Base-by-base conservation (phyloP, 2,888 invertebrate species). In the Nasonovia ribisnigri region DNA sequence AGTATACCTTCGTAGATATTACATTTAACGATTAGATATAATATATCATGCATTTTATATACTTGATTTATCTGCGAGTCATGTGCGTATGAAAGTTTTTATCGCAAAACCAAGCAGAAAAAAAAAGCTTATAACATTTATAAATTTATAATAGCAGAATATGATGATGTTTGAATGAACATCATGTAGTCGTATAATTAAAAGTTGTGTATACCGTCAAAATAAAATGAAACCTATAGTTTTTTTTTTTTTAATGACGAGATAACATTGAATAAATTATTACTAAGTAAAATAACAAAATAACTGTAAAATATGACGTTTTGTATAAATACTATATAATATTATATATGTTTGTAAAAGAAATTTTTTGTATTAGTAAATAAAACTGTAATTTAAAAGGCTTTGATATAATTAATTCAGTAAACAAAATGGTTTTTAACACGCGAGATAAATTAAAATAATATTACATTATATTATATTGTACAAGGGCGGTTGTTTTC, bases 381-480 rank as follows among this genome's bases (percentile, higher is more conserved):
- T 86, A 54, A 51, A 86, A 91, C n/a, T n/a, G 43, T 43, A 86
- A 84, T 84, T 57, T 29, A 84, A 91, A 91, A 60, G 43, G n/a
- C 54, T 57, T 57, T 57, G 54, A 57, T 57, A 57, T 57, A 84
- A 86, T 91, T 86, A 86, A 91, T 86, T 86, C 36, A 84, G 91
- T n/a, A n/a, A 91, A 54, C 26, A 54, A 54, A 48, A 84, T 88
- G 42, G 36, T 87, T 87, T 87, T 36, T 26, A 92, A 67, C 90
- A n/a, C 54, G 46, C 43, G n/a, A 48, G 48, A 36, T 67, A 67
- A 87, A 92, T 57, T 29, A 60, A 92, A 46, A 84, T 6, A 57
- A 8, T 67, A 36, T 43, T 84, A 36, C 36, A 84, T 24, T 84
- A 84, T 84, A 42, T 11, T 29, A 87, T 20, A 48, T 51, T 90